Evolutionary conservation across 2,797 vertebrate genomes (phyloP), one percentile per base, ranked within the genome.

Genomic region (Gorsachius magnificus): DNA sequence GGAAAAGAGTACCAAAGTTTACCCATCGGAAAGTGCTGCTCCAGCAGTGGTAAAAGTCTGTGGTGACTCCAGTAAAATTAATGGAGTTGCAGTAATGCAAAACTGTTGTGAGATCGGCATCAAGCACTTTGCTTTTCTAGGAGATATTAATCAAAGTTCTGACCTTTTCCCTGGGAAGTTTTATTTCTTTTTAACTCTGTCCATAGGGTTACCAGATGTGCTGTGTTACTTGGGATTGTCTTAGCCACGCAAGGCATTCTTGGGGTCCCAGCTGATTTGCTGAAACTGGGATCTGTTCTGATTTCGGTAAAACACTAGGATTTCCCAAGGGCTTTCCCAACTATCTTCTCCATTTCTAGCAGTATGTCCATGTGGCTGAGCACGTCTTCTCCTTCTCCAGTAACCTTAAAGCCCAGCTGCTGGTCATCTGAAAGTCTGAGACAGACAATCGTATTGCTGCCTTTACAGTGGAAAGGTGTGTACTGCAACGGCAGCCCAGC

Each of bases 131-230:
- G 61, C 72, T 95, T 88, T 95, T 69, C 89, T 87, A 45, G n/a
- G 63, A 72, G 57, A 51, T 86, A 95, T 92, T 89, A 92, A 81
- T 80, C 68, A 87, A 81, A 83, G 16, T 76, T 89, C 65, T 96
- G 92, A 95, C 76, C 72, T 93, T 95, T 96, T 87, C 87, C 82
- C 87, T 92, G 64, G 82, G 87, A 87, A 92, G 76, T 81, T 96
- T 93, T 95, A 89, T 89, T 96, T 96, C 90, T 90, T 92, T 87
- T 89, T 53, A 93, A 80, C 80, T 94, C 56, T 87, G 33, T 81
- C 71, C 91, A 53, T 91, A 78, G 93, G 43, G 76, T 89, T 83
- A 91, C 90, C 94, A 97, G 93, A 92, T 94, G 94, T 96, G 78
- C 76, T 48, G 20, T 41, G n/a, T 92, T 76, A 60, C 63, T 81